Percentiles rank a stretch among this genome's conserved stretches.
Conservation (phyloP, 2,113 vertebrate species). For the Sander vitreus region DNA sequence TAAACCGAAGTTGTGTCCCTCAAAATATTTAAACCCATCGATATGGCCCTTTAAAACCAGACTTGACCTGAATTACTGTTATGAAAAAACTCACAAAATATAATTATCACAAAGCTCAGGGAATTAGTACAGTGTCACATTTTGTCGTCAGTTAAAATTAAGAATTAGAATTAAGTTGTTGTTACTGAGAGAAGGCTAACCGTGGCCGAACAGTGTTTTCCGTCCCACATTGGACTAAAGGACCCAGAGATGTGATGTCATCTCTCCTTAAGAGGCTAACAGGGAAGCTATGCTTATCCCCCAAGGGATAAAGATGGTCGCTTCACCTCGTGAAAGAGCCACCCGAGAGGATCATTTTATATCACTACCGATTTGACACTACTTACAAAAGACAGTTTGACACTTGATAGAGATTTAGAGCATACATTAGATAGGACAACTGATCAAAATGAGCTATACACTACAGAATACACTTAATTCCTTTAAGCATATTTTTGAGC, state of each 20-base stretch:
- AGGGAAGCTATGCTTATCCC: conserved; percentile 38
- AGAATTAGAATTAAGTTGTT: background rate
- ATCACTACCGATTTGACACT: background rate
- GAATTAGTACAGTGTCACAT: background rate
- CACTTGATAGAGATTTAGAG: background rate
- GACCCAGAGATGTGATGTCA: conserved; percentile 13
- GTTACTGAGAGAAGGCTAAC: background rate
- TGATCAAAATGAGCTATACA: background rate
- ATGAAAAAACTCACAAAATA: background rate
- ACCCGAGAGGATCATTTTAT: conserved; percentile 8
- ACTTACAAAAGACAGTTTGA: background rate
- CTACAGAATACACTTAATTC: background rate
- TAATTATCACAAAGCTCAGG: background rate
- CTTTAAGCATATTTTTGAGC: background rate
- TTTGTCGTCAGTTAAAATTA: background rate
- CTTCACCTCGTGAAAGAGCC: conserved; percentile 11
- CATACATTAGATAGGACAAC: too few species aligned
- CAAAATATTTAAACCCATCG: background rate
- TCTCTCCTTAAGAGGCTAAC: conserved; percentile 49
- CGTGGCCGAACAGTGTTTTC: background rate
- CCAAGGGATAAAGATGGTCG: conserved; percentile 14
- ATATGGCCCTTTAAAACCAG: background rate
- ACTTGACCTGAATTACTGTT: background rate
- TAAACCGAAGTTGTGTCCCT: background rate
- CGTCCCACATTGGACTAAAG: conserved; percentile 7